phyloP scores from a whole-genome alignment of 2,797 vertebrate species.

The Columba guinea region DNA sequence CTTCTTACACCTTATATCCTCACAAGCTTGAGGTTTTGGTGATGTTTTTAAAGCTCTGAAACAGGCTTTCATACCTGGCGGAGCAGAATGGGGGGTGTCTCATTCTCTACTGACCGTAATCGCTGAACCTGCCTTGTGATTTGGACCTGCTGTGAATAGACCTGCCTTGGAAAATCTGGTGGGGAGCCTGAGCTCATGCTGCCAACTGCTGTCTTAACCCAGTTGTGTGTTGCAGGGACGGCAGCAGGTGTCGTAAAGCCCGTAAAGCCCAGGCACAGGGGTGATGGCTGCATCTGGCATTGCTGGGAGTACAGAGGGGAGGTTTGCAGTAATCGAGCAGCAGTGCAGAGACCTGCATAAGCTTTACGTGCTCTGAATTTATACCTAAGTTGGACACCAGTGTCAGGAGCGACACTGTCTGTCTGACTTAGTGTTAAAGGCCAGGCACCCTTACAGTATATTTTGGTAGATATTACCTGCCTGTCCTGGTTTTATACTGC shows the following conservation, averaged over 20 bases:
- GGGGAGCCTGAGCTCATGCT: neutral
- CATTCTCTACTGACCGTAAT: neutral
- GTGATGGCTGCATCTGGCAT: neutral
- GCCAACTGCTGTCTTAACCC: neutral
- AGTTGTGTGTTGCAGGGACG: neutral
- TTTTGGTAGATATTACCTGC: neutral
- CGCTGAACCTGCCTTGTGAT: neutral
- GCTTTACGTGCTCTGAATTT: neutral
- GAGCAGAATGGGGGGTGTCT: neutral
- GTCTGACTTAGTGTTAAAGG: neutral
- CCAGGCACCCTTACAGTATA: neutral
- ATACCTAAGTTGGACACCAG: neutral
- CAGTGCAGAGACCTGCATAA: neutral
- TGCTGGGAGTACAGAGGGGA: neutral
- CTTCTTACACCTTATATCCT: neutral
- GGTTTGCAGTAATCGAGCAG: neutral
- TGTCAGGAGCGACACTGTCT: neutral
- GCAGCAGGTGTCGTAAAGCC: neutral
- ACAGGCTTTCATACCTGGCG: neutral
- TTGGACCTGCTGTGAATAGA: neutral
- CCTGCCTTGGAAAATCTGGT: neutral
- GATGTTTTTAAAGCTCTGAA: neutral
- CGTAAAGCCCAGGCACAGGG: rapidly evolving
- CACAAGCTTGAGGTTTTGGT: neutral
- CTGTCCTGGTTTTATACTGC: neutral